A percentile compares a stretch with the other conserved stretches of the same genome.
These are phyloP conservation scores for Pelecanus crispus DNA, from an alignment of 2,113 vertebrate species.

Conservation along the genomic window DNA sequence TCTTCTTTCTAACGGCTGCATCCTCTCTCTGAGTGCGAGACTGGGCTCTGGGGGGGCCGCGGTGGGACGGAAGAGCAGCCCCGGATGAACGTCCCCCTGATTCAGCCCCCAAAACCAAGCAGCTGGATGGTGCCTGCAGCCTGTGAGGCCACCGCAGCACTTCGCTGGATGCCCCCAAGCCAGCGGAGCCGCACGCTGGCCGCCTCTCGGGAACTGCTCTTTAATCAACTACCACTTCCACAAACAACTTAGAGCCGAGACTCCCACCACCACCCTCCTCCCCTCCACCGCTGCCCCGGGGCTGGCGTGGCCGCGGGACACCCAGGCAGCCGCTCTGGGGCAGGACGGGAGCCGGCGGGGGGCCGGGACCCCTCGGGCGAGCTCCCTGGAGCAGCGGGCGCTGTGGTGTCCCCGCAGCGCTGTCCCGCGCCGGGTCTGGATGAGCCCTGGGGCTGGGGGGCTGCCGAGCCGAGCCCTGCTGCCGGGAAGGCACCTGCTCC, in stretches of 20 bases:
- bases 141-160: rapidly evolving
- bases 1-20: slow-evolving; percentile 66
- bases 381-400: not conserved
- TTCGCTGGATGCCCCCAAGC: not conserved
- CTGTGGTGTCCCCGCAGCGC: not conserved
- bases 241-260: not conserved
- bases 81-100: rapidly evolving
- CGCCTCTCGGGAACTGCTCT: not conserved
- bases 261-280: not conserved
- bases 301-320: not conserved
- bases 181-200: not conserved
- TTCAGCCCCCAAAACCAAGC: not conserved
- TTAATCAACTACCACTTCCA: slow-evolving; percentile 41
- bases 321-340: too few species aligned
- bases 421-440: not conserved
- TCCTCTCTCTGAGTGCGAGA: not conserved
- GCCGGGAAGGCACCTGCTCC: not conserved
- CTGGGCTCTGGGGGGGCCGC: rapidly evolving
- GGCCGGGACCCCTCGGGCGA: not conserved
- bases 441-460: not conserved
- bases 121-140: not conserved
- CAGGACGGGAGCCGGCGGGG: not conserved
- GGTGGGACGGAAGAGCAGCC: not conserved
- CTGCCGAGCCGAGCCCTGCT: not conserved
- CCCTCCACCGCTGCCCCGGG: not conserved